These are phyloP conservation scores for Drosophila pandora DNA, from an alignment of 1,140 invertebrate species.

Conservation along the genomic window DNA sequence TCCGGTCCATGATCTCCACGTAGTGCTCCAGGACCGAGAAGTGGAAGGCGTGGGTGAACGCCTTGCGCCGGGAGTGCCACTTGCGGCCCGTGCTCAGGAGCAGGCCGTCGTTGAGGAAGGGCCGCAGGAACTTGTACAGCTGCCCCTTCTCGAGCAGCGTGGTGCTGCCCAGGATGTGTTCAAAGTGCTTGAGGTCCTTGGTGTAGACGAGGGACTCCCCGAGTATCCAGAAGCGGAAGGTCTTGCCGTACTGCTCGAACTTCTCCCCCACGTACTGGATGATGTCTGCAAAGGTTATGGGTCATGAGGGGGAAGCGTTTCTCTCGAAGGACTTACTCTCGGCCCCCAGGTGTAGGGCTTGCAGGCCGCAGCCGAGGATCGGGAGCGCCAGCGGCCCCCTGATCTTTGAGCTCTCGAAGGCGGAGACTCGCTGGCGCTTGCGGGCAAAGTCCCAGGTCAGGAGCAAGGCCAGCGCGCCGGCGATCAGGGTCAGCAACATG, in stretches of 20 bases:
- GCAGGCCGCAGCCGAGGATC: conserved; percentile 47
- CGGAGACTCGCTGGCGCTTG: conserved; percentile 41
- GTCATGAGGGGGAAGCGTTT: not conserved
- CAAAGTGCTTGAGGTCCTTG: conserved; percentile 79
- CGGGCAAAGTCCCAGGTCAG: conserved; percentile 60
- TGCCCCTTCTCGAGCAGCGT: conserved; percentile 64
- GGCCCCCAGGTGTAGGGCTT: conserved; percentile 53
- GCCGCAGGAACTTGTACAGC: conserved; percentile 79
- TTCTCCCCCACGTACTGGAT: conserved; percentile 38
- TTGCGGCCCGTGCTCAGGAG: conserved; percentile 73
- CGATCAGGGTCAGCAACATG: conserved; percentile 56
- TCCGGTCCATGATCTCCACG: conserved; percentile 88
- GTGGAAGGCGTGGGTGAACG: conserved; percentile 92
- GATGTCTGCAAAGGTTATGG: conserved; percentile 28
- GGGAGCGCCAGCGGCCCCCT: conserved; percentile 51
- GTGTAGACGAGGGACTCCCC: conserved; percentile 69
- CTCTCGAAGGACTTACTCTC: conserved; percentile 47
- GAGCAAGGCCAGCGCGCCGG: conserved; percentile 41
- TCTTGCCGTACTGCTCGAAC: conserved; percentile 56
- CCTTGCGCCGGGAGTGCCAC: conserved; percentile 66
- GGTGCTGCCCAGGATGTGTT: conserved; percentile 61
- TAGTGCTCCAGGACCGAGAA: conserved; percentile 92
- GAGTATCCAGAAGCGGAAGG: conserved; percentile 86
- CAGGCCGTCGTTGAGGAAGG: conserved; percentile 83
- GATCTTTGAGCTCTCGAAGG: conserved; percentile 42